Percentiles rank a stretch among this genome's conserved stretches.
Evolutionary conservation across 2,888 invertebrate genomes (phyloP).

Genomic region (Synergus umbraculus): DNA sequence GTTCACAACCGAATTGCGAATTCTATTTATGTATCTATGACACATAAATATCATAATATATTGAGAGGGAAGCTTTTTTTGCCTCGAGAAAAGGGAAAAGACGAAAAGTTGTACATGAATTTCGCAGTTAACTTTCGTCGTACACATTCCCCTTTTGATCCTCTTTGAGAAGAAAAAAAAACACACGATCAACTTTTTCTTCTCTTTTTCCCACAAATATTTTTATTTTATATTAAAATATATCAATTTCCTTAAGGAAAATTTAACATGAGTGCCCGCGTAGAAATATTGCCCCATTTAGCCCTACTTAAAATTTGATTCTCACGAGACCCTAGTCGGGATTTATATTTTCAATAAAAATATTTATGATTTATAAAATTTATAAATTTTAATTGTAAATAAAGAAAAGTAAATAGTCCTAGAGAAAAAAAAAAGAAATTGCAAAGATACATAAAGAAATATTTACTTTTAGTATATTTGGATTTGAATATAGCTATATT

Average conservation of each 20-base stretch:
- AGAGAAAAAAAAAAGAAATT: not conserved
- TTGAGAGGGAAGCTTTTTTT: not conserved
- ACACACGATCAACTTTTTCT: too few species aligned
- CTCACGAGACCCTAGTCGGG: too few species aligned
- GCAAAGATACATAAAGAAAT: not conserved
- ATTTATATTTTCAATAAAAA: too few species aligned
- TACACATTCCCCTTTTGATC: not conserved
- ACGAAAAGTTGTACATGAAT: not conserved
- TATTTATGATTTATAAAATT: too few species aligned
- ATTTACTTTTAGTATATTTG: not conserved
- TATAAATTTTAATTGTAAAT: not conserved
- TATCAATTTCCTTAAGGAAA: not conserved
- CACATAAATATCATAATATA: not conserved
- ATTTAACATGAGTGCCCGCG: not conserved
- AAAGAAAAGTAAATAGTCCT: not conserved
- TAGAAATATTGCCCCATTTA: too few species aligned
- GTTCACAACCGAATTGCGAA: not conserved
- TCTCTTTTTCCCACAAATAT: not conserved
- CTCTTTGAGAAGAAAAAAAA: not conserved
- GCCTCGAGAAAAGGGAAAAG: not conserved
- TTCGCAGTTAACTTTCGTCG: not conserved
- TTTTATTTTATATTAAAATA: not conserved
- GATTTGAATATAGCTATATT: not conserved
- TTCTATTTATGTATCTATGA: not conserved
- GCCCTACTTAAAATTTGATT: too few species aligned